Base-by-base conservation (phyloP, 2,797 vertebrate genomes). In the Sebastes trivittatus region DNA sequence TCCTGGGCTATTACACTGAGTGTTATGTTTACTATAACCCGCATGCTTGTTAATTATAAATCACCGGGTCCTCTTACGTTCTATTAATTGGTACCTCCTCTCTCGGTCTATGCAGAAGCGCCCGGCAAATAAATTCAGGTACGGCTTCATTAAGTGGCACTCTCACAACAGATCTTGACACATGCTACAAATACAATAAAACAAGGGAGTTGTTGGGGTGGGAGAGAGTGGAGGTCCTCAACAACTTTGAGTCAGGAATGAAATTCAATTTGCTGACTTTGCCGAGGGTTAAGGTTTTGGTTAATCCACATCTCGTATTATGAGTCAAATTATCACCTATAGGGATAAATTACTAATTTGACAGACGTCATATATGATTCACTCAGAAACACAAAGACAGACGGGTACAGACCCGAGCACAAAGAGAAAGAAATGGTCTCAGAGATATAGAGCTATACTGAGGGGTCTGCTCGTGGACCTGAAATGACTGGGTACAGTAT, bases 11-110 rank as follows among this genome's bases (percentile, higher is more conserved):
- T 93, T 93, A 93, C 84, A 85, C 83, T 88, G 86, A 93, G 92
- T 91, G 91, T 92, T 91, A 89, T 94, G 93, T 94, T 93, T 93
- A 93, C 92, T 91, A 90, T 92, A 97, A 97, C 96, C 95, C 84
- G 77, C 92, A 95, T 96, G 95, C 97, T 96, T 96, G 97, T 98
- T 98, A 98, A 98, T 98, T 98, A 98, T 98, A 98, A 98, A 98
- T 98, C 97, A 97, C 96, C 22, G 92, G 95, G 95, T 96, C 96
- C 96, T 97, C 96, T 98, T 97, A 96, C 94, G 93, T 95, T 95
- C 94, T 97, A 97, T 97, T 98, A 98, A 99, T 98, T 97, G 97
- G 97, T 97, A 97, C 96, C 96, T 97, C 96, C 95, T 96, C 96
- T 97, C 84, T 83, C 23, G 11, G 81, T 67, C 81, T 74, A 71